phyloP scores from a whole-genome alignment of 2,113 vertebrate genomes.

The Clinocottus analis region DNA sequence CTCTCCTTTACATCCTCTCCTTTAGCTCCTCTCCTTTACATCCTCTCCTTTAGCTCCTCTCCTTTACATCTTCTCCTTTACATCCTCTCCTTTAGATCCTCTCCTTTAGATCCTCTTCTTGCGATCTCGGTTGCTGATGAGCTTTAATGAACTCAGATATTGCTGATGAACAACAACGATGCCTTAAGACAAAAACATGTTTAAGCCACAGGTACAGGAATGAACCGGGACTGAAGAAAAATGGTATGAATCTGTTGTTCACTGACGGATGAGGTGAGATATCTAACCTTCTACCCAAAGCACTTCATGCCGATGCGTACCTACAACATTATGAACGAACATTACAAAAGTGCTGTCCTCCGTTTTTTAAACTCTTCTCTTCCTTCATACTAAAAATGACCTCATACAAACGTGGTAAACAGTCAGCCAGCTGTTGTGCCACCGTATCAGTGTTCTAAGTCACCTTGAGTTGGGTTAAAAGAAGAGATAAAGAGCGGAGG shows the following conservation, averaged over 20 bases:
- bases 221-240: conserved; percentile 1
- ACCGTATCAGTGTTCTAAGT: conserved; percentile 22
- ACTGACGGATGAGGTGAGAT: conserved; percentile 6
- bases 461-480: neutral
- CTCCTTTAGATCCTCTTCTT: too few relatives aligned
- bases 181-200: neutral
- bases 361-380: neutral
- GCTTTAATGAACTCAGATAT: conserved; percentile 4
- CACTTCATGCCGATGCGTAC: neutral
- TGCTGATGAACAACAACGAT: conserved; percentile 37
- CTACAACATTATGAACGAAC: conserved; percentile 6
- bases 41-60: too few relatives aligned
- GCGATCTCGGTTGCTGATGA: neutral
- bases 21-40: too few relatives aligned
- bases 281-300: neutral
- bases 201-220: neutral
- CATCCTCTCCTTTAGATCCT: too few relatives aligned
- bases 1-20: too few relatives aligned
- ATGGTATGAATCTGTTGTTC: neutral
- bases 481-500: conserved; percentile 20
- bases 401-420: conserved; percentile 29
- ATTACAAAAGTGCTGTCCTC: neutral
- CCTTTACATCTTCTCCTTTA: too few relatives aligned
- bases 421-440: conserved; percentile 54
- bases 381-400: conserved; percentile 15